Percentiles rank a stretch among this genome's conserved stretches.
Conservation (phyloP, 2,888 invertebrate genomes). For the Pasiphila rectangulata region DNA sequence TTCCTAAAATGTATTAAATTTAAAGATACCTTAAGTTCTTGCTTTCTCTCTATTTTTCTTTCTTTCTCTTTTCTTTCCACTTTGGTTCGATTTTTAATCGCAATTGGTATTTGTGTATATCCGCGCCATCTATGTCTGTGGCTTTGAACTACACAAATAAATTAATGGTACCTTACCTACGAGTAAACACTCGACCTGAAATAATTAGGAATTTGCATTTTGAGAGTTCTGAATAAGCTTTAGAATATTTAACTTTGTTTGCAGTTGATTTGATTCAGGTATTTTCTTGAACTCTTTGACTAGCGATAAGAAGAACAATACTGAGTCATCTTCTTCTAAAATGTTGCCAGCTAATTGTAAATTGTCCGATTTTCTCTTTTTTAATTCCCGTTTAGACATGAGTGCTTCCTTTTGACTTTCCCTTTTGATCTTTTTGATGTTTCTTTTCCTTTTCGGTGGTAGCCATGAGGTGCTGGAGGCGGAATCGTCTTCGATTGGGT, state of each 20-base stretch:
- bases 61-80: too few species aligned
- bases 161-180: too few species aligned
- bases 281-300: conserved; percentile 34
- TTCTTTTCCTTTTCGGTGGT: not conserved
- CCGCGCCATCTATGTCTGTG: not conserved
- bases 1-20: too few species aligned
- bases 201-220: not conserved
- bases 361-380: not conserved
- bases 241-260: conserved; percentile 28
- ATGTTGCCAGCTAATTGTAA: conserved; percentile 7
- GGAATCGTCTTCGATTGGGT: not conserved
- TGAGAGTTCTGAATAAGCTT: conserved; percentile 29
- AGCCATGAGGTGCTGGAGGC: too few species aligned
- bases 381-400: not conserved
- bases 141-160: too few species aligned
- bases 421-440: not conserved
- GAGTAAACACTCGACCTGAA: too few species aligned
- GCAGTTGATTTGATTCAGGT: conserved; percentile 28
- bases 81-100: too few species aligned
- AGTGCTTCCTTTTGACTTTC: not conserved
- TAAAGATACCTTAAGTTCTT: too few species aligned
- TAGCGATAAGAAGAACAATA: conserved; percentile 33
- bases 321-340: conserved; percentile 29
- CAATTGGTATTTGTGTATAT: too few species aligned
- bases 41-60: too few species aligned